These are phyloP conservation scores for Anastrepha obliqua DNA, from an alignment of 1,140 invertebrate genomes.

Conservation along the genomic window DNA sequence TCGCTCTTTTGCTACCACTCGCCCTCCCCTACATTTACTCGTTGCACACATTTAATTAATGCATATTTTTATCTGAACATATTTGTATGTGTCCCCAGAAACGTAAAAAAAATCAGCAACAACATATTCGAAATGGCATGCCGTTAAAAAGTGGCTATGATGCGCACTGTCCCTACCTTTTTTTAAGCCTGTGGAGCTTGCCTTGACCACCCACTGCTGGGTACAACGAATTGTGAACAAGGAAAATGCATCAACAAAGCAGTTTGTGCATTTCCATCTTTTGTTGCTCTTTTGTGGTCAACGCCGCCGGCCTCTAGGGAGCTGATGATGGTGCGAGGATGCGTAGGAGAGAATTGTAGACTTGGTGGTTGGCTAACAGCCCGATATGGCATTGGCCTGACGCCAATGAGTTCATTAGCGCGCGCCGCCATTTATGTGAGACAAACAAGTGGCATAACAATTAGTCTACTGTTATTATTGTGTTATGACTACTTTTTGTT, in stretches of 20 bases:
- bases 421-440: conserved; percentile 39
- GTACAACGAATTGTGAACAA: background rate
- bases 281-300: conserved; percentile 40
- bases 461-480: conserved; percentile 48
- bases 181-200: background rate
- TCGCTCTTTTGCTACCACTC: background rate
- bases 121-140: conserved; percentile 22
- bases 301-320: conserved; percentile 9
- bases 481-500: conserved; percentile 36
- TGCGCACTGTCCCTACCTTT: background rate
- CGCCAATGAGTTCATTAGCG: conserved; percentile 48
- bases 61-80: conserved; percentile 42
- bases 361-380: background rate
- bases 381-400: background rate
- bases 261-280: background rate
- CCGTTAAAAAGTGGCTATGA: conserved; percentile 17
- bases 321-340: background rate
- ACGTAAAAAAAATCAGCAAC: background rate
- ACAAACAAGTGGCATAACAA: conserved; percentile 51
- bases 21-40: conserved; percentile 5
- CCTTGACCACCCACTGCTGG: background rate
- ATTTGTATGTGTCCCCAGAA: background rate
- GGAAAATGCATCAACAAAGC: conserved; percentile 15
- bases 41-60: conserved; percentile 45
- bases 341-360: background rate